A percentile compares a stretch with the other conserved stretches of the same genome.
phyloP scores from a whole-genome alignment of 2,797 vertebrate genomes.

The Megalops cyprinoides region DNA sequence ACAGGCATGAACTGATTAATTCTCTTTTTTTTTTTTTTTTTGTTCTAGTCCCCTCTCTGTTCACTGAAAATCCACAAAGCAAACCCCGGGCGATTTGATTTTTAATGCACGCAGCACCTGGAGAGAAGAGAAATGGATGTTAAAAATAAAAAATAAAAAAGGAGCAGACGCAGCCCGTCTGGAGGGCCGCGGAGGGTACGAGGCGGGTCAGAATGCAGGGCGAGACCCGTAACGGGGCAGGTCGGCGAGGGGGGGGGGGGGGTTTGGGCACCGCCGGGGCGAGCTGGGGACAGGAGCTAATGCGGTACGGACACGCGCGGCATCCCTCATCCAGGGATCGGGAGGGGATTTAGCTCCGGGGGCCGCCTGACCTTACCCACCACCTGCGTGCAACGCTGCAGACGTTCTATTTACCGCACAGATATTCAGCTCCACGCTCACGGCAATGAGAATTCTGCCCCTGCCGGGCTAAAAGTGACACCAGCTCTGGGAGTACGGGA shows the following conservation, averaged over 20 bases:
- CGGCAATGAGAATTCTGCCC: too few relatives aligned
- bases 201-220: neutral
- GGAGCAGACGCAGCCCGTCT: neutral
- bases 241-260: neutral
- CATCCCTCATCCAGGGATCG: neutral
- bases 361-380: neutral
- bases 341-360: neutral
- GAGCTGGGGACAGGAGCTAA: neutral
- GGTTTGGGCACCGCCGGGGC: neutral
- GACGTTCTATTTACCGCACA: neutral
- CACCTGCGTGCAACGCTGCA: neutral
- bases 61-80: neutral
- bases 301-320: neutral
- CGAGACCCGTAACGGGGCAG: neutral
- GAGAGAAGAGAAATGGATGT: too few relatives aligned
- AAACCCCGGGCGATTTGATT: neutral
- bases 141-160: neutral
- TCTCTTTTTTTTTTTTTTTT: neutral
- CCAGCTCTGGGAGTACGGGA: too few relatives aligned
- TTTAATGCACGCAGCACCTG: neutral
- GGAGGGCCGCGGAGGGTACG: neutral
- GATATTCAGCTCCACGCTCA: neutral
- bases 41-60: neutral
- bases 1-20: conserved; percentile 11
- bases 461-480: too few relatives aligned